Conservation (phyloP, 64 coral and sea anemone species). For the Cladopsammia gracilis region DNA sequence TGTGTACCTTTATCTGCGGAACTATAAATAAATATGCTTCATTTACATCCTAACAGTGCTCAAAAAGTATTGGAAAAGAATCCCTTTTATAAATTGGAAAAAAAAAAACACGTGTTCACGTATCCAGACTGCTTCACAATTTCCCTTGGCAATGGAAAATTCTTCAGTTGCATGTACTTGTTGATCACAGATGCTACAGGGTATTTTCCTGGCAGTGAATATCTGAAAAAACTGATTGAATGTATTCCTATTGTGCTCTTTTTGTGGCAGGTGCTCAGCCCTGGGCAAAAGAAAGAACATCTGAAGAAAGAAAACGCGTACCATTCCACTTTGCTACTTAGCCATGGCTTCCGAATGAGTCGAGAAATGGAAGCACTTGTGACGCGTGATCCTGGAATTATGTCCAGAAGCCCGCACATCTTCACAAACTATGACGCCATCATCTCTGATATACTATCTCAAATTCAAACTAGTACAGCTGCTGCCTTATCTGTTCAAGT, state of each 20-base stretch:
- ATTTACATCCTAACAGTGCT: too few relatives aligned
- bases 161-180: too few relatives aligned
- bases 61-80: too few relatives aligned
- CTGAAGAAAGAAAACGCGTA: background rate
- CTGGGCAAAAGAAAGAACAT: background rate
- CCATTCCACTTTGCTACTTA: background rate
- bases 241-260: background rate
- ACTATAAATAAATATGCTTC: too few relatives aligned
- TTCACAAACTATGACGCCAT: background rate
- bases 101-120: too few relatives aligned
- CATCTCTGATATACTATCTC: background rate
- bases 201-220: too few relatives aligned
- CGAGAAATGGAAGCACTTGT: conserved; percentile 3
- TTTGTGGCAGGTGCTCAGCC: background rate
- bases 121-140: too few relatives aligned
- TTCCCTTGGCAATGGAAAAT: too few relatives aligned
- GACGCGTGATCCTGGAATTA: background rate
- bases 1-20: too few relatives aligned
- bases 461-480: conserved; percentile 1
- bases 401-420: background rate
- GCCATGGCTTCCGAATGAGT: background rate
- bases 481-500: background rate
- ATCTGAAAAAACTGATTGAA: background rate
- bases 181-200: too few relatives aligned
- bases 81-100: too few relatives aligned